These are phyloP conservation scores for Mnemiopsis leidyi DNA, from an alignment of 37 sponge, comb jelly and placozoan species.

Conservation along the genomic window DNA sequence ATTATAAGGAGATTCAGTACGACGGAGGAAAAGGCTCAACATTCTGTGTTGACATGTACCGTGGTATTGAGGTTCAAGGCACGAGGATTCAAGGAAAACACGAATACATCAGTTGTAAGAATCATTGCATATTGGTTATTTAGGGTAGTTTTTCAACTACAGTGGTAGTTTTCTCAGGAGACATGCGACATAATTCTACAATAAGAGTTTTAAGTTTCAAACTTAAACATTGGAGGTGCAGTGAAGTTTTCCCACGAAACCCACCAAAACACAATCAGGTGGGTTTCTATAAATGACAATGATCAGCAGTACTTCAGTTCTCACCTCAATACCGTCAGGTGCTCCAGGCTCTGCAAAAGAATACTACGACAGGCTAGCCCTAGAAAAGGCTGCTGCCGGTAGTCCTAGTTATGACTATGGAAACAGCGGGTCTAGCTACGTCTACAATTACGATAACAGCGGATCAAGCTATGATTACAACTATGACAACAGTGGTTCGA, in stretches of 20 bases:
- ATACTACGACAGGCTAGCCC: background rate
- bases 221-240: too few relatives aligned
- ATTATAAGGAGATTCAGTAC: background rate
- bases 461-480: background rate
- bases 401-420: background rate
- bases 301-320: too few relatives aligned
- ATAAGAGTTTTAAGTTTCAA: too few relatives aligned
- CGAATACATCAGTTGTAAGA: background rate
- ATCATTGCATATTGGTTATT: background rate
- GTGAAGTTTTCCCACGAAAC: too few relatives aligned
- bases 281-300: too few relatives aligned
- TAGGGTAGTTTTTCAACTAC: too few relatives aligned
- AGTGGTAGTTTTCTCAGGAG: too few relatives aligned
- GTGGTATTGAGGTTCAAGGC: background rate
- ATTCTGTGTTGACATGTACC: slow-evolving; percentile 11
- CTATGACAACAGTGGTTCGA: background rate
- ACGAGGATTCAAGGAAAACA: background rate
- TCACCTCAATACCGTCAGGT: too few relatives aligned
- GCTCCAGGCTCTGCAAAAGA: background rate
- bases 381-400: background rate
- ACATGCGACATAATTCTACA: too few relatives aligned
- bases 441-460: background rate
- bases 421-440: background rate
- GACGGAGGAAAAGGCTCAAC: background rate
- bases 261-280: too few relatives aligned